A percentile compares a stretch with the other conserved stretches of the same genome.
phyloP scores from a whole-genome alignment of 2,113 vertebrate genomes.

The Anhinga anhinga region DNA sequence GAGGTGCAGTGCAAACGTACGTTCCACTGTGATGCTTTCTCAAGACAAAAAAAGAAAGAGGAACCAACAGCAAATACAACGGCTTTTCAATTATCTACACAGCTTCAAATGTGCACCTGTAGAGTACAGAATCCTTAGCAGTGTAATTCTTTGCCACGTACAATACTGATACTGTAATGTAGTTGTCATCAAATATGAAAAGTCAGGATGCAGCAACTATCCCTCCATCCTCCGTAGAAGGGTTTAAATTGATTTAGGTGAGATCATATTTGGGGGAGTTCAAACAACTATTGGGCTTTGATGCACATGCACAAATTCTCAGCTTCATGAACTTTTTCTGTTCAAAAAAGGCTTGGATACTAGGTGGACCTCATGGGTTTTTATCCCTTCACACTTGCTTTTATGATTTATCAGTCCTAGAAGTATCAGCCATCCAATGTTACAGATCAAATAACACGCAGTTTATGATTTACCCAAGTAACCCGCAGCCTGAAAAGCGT shows the following conservation, averaged over 20 bases:
- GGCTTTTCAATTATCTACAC: not conserved
- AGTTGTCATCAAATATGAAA: not conserved
- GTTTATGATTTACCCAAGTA: too few species aligned
- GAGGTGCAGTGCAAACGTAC: not conserved
- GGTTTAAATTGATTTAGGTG: not conserved
- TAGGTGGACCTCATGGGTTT: not conserved
- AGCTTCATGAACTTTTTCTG: not conserved
- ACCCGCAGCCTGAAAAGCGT: not conserved
- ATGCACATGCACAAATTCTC: not conserved
- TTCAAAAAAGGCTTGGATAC: not conserved
- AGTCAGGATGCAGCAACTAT: not conserved
- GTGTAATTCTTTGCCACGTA: not conserved
- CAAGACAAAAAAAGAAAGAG: not conserved
- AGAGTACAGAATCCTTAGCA: not conserved
- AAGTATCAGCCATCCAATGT: not conserved
- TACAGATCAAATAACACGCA: not conserved
- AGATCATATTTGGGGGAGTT: not conserved
- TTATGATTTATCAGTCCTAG: not conserved
- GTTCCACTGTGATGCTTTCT: not conserved
- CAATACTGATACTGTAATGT: fast-evolving
- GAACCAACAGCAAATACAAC: not conserved
- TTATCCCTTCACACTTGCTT: not conserved
- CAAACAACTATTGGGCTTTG: not conserved
- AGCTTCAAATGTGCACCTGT: not conserved
- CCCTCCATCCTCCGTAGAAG: not conserved